phyloP scores from a whole-genome alignment of 2,113 vertebrate genomes.

The Pipa parva region DNA sequence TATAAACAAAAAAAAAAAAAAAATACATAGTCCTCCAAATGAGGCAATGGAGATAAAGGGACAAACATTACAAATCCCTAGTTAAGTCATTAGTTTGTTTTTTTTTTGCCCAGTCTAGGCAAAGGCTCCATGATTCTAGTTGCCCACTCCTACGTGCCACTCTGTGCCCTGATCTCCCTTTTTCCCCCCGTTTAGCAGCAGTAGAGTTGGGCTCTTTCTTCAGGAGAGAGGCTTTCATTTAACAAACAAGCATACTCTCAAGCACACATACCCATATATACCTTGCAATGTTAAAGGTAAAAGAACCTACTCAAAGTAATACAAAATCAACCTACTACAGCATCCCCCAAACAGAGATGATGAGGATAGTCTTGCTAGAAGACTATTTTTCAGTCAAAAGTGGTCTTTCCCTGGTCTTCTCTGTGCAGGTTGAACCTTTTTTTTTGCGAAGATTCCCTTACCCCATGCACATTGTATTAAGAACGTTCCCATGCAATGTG shows the following conservation, averaged over 20 bases:
- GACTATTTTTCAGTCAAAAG: background rate
- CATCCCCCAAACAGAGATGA: background rate
- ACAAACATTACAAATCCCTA: background rate
- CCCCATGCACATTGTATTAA: background rate
- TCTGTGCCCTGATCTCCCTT: no score
- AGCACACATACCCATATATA: background rate
- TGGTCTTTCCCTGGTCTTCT: background rate
- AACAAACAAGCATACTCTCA: slow-evolving; percentile 18
- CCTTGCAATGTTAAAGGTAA: background rate
- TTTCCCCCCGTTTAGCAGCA: slow-evolving; percentile 21
- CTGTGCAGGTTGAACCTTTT: background rate
- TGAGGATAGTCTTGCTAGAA: background rate
- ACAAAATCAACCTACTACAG: slow-evolving; percentile 5
- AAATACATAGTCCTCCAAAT: background rate
- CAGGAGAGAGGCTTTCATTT: background rate
- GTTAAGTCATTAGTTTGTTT: background rate
- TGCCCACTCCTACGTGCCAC: slow-evolving; percentile 8
- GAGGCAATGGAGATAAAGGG: background rate
- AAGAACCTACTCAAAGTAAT: slow-evolving; percentile 6
- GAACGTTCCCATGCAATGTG: slow-evolving; percentile 10
- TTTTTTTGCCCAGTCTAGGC: background rate
- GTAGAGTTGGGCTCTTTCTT: slow-evolving; percentile 1
- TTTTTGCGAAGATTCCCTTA: background rate
- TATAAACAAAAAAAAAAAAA: no score
- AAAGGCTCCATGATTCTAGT: background rate